phyloP scores from a whole-genome alignment of 2,888 invertebrate genomes.

The Dicyrtoma fusca region DNA sequence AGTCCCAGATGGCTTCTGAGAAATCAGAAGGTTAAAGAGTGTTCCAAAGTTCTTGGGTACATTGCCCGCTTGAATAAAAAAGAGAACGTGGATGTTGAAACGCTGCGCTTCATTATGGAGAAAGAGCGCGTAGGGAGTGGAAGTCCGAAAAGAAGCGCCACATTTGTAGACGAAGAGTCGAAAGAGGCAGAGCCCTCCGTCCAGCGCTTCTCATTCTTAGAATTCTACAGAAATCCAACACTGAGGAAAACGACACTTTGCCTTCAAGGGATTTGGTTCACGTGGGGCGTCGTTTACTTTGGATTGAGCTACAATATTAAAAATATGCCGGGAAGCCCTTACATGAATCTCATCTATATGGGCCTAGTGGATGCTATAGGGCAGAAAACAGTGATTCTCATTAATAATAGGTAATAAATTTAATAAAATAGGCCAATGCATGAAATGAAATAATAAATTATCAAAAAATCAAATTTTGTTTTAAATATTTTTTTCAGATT shows the following conservation, averaged over 20 bases:
- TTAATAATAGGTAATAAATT: conserved; percentile 40
- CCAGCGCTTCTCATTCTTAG: conserved; percentile 37
- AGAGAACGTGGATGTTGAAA: conserved; percentile 7
- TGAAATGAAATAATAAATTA: background rate
- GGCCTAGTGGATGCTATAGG: conserved; percentile 44
- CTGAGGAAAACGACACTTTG: conserved; percentile 39
- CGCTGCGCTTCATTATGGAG: background rate
- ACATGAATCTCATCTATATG: conserved; percentile 43
- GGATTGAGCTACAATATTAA: conserved; percentile 48
- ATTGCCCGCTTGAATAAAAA: conserved; percentile 29
- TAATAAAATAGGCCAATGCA: no score
- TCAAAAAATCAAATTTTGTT: no score
- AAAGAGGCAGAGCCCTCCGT: background rate
- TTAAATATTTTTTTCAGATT: conserved; percentile 20
- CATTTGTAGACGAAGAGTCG: background rate
- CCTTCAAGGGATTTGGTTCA: conserved; percentile 46
- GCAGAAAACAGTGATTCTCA: conserved; percentile 38
- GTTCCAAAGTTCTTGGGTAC: conserved; percentile 14
- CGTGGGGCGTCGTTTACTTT: conserved; percentile 46
- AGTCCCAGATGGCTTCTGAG: conserved; percentile 46
- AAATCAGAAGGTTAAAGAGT: conserved; percentile 37
- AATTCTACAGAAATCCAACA: conserved; percentile 36
- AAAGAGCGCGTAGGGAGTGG: conserved; percentile 15
- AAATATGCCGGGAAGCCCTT: conserved; percentile 41
- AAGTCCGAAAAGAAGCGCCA: background rate